These are phyloP conservation scores for Ptilodon capucinus DNA, from an alignment of 2,888 invertebrate species.

Conservation along the genomic window DNA sequence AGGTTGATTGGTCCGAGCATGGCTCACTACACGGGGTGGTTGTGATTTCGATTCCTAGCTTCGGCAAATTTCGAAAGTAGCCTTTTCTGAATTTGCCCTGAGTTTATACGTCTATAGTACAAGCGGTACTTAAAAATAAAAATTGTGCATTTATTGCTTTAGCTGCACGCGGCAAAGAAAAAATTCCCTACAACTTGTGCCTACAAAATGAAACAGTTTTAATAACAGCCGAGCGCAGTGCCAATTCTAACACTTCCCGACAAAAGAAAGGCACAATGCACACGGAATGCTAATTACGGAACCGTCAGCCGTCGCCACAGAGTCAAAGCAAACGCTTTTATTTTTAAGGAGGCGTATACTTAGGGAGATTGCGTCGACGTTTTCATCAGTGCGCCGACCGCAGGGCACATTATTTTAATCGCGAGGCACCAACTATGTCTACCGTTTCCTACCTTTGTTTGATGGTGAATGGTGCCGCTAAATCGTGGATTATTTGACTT, in stretches of 20 bases:
- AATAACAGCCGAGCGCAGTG: not conserved
- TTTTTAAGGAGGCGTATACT: slow-evolving; percentile 77
- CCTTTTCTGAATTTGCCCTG: no score
- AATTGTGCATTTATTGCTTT: no score
- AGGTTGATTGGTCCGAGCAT: no score
- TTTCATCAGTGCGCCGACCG: slow-evolving; percentile 72
- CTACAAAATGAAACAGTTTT: not conserved
- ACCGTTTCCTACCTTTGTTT: slow-evolving; percentile 46
- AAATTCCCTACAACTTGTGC: not conserved
- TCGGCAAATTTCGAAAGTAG: no score
- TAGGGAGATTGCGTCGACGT: slow-evolving; percentile 71
- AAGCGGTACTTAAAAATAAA: no score
- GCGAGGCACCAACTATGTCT: slow-evolving; percentile 53
- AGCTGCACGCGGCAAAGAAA: no score
- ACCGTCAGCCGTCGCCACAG: slow-evolving; percentile 58
- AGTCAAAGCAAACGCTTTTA: slow-evolving; percentile 64
- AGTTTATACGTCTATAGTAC: no score
- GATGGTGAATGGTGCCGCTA: slow-evolving; percentile 25
- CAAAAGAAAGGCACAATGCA: slow-evolving; percentile 48
- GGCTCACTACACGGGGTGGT: no score
- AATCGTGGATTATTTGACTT: not conserved
- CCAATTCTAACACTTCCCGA: slow-evolving; percentile 22
- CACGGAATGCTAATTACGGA: slow-evolving; percentile 66
- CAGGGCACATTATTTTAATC: slow-evolving; percentile 75
- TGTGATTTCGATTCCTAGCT: no score